Percentiles rank a stretch among this genome's conserved stretches.
Evolutionary conservation across 2,113 vertebrate species (phyloP).

Genomic region (Vanacampus margaritifer): DNA sequence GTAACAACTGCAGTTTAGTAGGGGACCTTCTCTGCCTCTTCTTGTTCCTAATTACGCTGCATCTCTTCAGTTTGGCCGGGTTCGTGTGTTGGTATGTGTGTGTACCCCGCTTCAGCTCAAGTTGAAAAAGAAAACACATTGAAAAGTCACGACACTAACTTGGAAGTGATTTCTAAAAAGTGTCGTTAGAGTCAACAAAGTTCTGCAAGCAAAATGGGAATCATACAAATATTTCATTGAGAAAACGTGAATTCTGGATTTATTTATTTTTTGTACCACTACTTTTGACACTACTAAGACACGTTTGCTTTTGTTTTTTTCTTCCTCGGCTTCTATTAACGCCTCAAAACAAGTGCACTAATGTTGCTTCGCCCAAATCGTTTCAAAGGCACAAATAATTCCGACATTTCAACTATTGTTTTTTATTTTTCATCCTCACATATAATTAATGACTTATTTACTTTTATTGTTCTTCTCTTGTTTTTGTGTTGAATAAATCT

Average conservation of each 20-base stretch:
- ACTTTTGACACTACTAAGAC: not conserved
- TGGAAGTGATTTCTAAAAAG: too few species aligned
- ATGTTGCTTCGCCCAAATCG: slow-evolving; percentile 7
- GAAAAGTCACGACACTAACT: not conserved
- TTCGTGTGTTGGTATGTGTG: too few species aligned
- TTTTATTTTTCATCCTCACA: not conserved
- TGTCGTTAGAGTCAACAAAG: too few species aligned
- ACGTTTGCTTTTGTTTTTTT: not conserved
- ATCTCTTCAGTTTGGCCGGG: too few species aligned
- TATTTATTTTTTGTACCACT: too few species aligned
- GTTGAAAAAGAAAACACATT: not conserved
- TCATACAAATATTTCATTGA: too few species aligned
- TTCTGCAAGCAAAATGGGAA: too few species aligned
- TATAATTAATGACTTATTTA: not conserved
- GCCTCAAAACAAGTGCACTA: slow-evolving; percentile 21
- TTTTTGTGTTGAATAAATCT: slow-evolving; percentile 38
- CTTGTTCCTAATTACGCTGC: too few species aligned
- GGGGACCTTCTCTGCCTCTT: too few species aligned
- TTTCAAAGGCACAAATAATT: slow-evolving; percentile 45
- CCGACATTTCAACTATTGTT: slow-evolving; percentile 51
- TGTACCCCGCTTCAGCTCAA: not conserved
- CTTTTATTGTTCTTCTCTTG: slow-evolving; percentile 23
- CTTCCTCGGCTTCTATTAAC: not conserved
- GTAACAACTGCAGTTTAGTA: too few species aligned
- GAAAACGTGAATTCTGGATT: too few species aligned